Conservation (phyloP, 2,888 invertebrate species). For the Lepidocyrtoides sp. region DNA sequence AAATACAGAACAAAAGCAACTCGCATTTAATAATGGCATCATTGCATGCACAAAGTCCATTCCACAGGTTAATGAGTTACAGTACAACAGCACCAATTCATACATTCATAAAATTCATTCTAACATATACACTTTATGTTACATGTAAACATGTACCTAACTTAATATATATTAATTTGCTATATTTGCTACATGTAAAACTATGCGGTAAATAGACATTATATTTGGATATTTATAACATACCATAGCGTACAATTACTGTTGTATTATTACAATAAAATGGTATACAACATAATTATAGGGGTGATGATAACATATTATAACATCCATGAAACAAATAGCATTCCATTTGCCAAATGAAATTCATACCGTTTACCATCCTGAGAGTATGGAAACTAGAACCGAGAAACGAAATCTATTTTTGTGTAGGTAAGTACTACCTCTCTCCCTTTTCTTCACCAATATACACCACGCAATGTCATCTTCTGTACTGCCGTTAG, state of each 20-base stretch:
- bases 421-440: background rate
- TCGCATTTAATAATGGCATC: constrained; percentile 78
- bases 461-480: too few species aligned
- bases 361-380: background rate
- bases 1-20: constrained; percentile 78
- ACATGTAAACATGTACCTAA: background rate
- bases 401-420: too few species aligned
- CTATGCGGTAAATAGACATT: background rate
- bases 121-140: background rate
- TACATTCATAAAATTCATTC: constrained; percentile 21
- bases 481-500: too few species aligned
- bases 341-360: background rate
- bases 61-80: constrained; percentile 79
- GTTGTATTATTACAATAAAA: background rate
- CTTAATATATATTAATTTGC: background rate
- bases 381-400: too few species aligned
- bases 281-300: background rate
- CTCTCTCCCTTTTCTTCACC: background rate
- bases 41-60: constrained; percentile 80
- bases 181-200: constrained; percentile 9
- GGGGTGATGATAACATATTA: too few species aligned
- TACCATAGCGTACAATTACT: background rate
- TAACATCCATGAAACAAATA: background rate
- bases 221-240: background rate
- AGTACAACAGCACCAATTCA: constrained; percentile 71